Base-by-base conservation (phyloP, 2,797 vertebrate species). In the Cheirogaleus major region DNA sequence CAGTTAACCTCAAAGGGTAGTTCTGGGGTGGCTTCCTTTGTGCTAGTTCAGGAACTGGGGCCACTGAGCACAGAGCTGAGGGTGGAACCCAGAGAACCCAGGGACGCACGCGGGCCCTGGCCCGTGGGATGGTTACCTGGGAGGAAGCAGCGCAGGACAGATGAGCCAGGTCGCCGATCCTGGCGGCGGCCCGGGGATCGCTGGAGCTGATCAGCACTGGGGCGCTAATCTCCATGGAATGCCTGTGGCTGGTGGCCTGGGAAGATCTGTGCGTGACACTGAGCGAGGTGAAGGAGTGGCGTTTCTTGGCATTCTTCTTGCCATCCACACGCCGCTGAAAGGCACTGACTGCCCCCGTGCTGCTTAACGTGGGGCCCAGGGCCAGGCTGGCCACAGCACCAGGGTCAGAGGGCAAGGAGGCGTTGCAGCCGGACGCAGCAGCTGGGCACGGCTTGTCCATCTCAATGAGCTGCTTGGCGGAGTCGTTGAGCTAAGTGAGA, bases 221-320 rank as follows among this genome's bases (percentile, higher is more conserved):
- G 10, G 99, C 99, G 0, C 99, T 99, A 98, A 99, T 99, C 98
- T 99, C 99, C 99, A 99, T 99, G 97, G 99, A 99, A 98, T 99
- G 99, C 93, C 99, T 99, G 98, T 99, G 99, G 99, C 99, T 99
- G 95, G 99, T 91, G 0, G 99, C 98, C 97, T 99, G 99, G 4
- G 99, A 99, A 5, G 99, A 99, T 95, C 99, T 99, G 99, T 99
- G 99, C 0, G 99, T 99, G 98, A 99, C 99, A n/a, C 99, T 99
- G 97, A 99, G 99, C 0, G 99, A 99, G 0, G 99, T 99, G 98
- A 99, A 99, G 69, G 99, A 99, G 96, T 99, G 99, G 0, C 99
- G 99, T 97, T 99, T 99, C 99, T 99, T 99, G 96, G 99, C 97
- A 0, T 99, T 99, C 98, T 99, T 99, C 99, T 99, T 99, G 97